These are phyloP conservation scores for Diabrotica balteata DNA, from an alignment of 2,888 invertebrate genomes.

Conservation along the genomic window DNA sequence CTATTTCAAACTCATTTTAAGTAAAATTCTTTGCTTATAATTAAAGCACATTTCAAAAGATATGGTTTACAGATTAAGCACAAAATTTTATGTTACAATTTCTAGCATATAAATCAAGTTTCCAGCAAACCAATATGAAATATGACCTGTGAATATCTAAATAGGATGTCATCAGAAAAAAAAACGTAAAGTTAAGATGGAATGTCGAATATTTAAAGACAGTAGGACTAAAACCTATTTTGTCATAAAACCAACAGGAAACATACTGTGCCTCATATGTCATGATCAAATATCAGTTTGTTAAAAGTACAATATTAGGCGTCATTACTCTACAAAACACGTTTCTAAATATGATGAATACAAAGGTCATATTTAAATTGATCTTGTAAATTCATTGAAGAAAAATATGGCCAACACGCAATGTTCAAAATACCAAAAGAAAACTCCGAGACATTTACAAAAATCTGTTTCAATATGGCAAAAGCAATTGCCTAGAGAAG, in stretches of 20 bases:
- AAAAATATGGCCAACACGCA: conserved; percentile 15
- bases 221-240: background rate
- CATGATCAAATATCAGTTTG: conserved; percentile 5
- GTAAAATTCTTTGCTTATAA: no score
- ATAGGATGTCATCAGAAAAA: no score
- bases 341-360: conserved; percentile 3
- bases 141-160: no score
- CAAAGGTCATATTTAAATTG: conserved; percentile 10
- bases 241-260: background rate
- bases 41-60: no score
- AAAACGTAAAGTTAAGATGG: no score
- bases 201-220: background rate
- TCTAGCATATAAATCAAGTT: no score
- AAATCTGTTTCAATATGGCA: conserved; percentile 9
- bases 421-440: background rate
- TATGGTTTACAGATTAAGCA: no score
- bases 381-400: conserved; percentile 8
- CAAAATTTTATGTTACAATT: no score
- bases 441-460: conserved; percentile 6
- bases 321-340: conserved; percentile 8
- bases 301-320: conserved; percentile 8
- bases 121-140: no score
- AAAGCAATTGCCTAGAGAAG: conserved; percentile 11
- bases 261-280: conserved; percentile 8
- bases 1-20: no score